A percentile compares a stretch with the other conserved stretches of the same genome.
Conservation (phyloP, 1,140 invertebrate species). For the Scaptodrosophila lebanonensis region DNA sequence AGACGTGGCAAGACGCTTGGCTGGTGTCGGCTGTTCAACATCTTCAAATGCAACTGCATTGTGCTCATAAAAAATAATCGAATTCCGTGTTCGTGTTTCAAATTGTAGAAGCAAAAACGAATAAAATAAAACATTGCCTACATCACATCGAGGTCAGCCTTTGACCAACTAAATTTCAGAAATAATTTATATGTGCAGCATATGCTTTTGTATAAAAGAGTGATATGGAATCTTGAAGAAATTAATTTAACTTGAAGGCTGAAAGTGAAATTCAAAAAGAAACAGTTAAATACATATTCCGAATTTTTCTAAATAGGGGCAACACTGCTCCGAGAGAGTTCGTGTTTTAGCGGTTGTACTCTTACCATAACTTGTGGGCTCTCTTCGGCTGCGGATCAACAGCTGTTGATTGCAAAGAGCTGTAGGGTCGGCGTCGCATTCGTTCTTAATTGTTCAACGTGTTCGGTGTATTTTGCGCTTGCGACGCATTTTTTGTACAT, state of each 20-base stretch:
- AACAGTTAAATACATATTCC: slow-evolving; percentile 1
- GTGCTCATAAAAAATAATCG: slow-evolving; percentile 45
- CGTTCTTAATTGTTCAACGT: slow-evolving; percentile 49
- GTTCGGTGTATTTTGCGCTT: slow-evolving; percentile 34
- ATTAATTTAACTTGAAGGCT: background rate
- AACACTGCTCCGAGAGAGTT: background rate
- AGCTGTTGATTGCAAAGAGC: slow-evolving; percentile 26
- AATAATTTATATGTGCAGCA: too few relatives aligned
- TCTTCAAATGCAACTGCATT: slow-evolving; percentile 11
- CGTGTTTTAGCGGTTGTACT: slow-evolving; percentile 23
- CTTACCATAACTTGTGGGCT: slow-evolving; percentile 30
- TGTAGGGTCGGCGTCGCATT: slow-evolving; percentile 30
- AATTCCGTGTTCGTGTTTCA: slow-evolving; percentile 49
- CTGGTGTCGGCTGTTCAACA: slow-evolving; percentile 2
- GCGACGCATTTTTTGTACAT: background rate
- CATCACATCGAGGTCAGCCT: slow-evolving; percentile 43
- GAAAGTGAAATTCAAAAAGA: slow-evolving; percentile 20
- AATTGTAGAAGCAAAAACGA: slow-evolving; percentile 43
- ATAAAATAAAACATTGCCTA: slow-evolving; percentile 29
- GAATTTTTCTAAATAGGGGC: background rate
- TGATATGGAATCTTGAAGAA: slow-evolving; percentile 2
- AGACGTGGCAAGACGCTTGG: slow-evolving; percentile 21
- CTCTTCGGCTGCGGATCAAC: slow-evolving; percentile 37
- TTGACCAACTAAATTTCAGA: too few relatives aligned
- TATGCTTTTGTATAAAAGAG: too few relatives aligned